Base-by-base conservation (phyloP, 2,888 invertebrate genomes). In the Noctua pronuba region DNA sequence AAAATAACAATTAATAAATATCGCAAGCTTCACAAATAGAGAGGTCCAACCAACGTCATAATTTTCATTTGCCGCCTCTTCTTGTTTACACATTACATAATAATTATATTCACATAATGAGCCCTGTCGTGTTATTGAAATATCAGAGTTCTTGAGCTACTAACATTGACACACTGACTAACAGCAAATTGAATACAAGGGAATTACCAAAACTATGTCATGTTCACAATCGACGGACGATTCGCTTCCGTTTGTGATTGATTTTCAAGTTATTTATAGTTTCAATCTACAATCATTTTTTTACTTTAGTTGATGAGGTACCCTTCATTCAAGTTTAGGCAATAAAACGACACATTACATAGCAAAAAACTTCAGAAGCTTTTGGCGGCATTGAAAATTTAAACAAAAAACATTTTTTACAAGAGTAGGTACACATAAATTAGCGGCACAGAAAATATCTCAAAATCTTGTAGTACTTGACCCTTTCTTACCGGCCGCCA, bases 111-210 rank as follows among this genome's bases (percentile, higher is more conserved):
- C 28, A 18, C 2, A 55, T 24, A 31, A 41, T n/a, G 7, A 49
- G 7, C n/a, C 60, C 18, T n/a, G 18, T 38, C 16, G 52, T 52
- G 16, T 49, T 67, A 58, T 38, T 73, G 31, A 1, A 70, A 74
- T 58, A 58, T 24, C n/a, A 10, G 0, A 52, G 58, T 55, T 60
- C 60, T 69, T 72, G 74, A 71, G 70, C 62, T 78, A 55, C 35
- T 84, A 86, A 85, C 90, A 89, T 88, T 89, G 90, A 88, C 90
- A 90, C 62, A 89, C 80, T 88, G 69, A 81, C 85, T 79, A 18
- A 75, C 52, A 46, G 46, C 31, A 46, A 46, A 69, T 60, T 60
- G 46, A 73, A 78, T 55, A 75, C 77, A 75, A 81, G 46, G 62
- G 70, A 16, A 64, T 73, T 31, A n/a, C 62, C 52, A 71, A 77